A percentile compares a stretch with the other conserved stretches of the same genome.
Evolutionary conservation across 2,113 vertebrate species (phyloP).

Genomic region (Synchiropus splendidus): DNA sequence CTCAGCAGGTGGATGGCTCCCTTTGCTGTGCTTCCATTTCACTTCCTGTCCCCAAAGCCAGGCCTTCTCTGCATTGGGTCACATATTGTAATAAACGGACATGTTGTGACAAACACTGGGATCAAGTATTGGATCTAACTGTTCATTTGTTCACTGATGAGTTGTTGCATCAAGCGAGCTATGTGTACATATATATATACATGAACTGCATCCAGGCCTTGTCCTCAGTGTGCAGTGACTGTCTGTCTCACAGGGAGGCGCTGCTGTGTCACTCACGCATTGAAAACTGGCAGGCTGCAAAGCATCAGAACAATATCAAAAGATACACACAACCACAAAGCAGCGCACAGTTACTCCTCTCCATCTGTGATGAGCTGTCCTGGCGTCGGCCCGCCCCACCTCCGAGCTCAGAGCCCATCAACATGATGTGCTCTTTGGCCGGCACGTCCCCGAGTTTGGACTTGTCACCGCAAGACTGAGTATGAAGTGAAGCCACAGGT

Average conservation of each 20-base stretch:
- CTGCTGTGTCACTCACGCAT: slow-evolving; percentile 53
- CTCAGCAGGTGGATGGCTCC: too few species aligned
- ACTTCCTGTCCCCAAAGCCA: too few species aligned
- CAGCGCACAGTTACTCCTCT: slow-evolving; percentile 18
- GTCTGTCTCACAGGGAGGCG: slow-evolving; percentile 60
- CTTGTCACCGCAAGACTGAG: background rate
- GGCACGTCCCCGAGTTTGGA: background rate
- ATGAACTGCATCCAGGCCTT: too few species aligned
- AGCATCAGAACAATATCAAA: slow-evolving; percentile 10
- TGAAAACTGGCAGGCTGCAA: too few species aligned
- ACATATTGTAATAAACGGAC: too few species aligned
- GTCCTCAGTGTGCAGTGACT: slow-evolving; percentile 48
- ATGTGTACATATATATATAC: too few species aligned
- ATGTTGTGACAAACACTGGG: too few species aligned
- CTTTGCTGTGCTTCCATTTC: too few species aligned
- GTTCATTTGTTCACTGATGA: too few species aligned
- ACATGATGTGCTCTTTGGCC: slow-evolving; percentile 5
- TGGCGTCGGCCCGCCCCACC: background rate
- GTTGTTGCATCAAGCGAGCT: too few species aligned
- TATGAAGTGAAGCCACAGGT: slow-evolving; percentile 16
- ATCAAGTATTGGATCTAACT: too few species aligned
- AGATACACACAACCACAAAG: slow-evolving; percentile 17
- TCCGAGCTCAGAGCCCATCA: slow-evolving; percentile 10
- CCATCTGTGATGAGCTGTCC: slow-evolving; percentile 23
- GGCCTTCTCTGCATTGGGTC: too few species aligned